These are phyloP conservation scores for Standfussiana lucernea DNA, from an alignment of 2,888 invertebrate species.

Conservation along the genomic window DNA sequence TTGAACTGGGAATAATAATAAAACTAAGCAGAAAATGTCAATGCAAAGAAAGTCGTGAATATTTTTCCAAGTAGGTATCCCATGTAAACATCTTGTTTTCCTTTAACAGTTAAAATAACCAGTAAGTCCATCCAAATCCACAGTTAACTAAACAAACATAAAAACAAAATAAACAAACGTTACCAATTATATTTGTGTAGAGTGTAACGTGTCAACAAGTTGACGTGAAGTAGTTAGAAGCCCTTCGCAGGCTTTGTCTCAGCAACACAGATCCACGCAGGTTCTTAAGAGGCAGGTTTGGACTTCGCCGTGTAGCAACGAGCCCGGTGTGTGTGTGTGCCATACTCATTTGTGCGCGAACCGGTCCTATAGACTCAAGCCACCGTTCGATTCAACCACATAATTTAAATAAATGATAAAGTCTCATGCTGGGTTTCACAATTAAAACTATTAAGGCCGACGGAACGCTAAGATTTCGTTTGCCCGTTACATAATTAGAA, in stretches of 20 bases:
- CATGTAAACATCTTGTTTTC: constrained; percentile 6
- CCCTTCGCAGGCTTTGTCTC: constrained; percentile 68
- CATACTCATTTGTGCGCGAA: constrained; percentile 75
- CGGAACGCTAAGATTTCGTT: constrained; percentile 78
- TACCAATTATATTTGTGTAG: constrained; percentile 55
- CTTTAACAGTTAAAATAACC: constrained; percentile 26
- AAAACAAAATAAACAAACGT: constrained; percentile 57
- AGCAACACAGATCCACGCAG: constrained; percentile 67
- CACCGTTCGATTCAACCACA: constrained; percentile 84
- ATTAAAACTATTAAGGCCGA: constrained; percentile 84
- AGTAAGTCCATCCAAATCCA: constrained; percentile 12
- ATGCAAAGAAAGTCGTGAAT: not conserved
- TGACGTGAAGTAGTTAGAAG: constrained; percentile 66
- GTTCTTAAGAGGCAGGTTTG: constrained; percentile 74
- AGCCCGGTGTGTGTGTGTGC: constrained; percentile 69
- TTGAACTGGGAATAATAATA: not conserved
- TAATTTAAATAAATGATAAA: constrained; percentile 86
- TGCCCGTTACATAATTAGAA: constrained; percentile 83
- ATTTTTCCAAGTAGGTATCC: not conserved
- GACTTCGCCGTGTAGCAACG: constrained; percentile 69
- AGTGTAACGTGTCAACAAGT: constrained; percentile 59
- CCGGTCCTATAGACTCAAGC: constrained; percentile 84
- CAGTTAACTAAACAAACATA: constrained; percentile 41
- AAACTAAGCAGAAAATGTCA: not conserved
- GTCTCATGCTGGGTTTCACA: constrained; percentile 83